Base-by-base conservation (phyloP, 2,797 vertebrate genomes). In the Adrianichthys oophorus region DNA sequence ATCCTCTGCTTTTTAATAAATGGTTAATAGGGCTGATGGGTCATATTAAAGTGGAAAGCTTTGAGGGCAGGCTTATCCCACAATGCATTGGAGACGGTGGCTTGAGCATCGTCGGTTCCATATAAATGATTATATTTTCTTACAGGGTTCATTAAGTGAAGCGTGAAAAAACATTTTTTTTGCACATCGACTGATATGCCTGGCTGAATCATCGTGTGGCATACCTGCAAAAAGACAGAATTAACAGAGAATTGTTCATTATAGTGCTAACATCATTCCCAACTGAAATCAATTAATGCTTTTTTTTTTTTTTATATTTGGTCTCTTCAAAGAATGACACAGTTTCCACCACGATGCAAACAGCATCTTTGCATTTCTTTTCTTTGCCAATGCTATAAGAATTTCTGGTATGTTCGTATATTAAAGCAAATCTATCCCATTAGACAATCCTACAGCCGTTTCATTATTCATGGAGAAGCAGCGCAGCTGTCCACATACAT, bases 401-500 rank as follows among this genome's bases (percentile, higher is more conserved):
- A 60, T 59, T 56, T 62, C 65, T 71, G 66, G 67, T 73, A 61
- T 66, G 56, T 67, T 57, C 26, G 59, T 55, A 59, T 64, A 74
- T 86, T 76, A 72, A 48, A 72, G 62, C 40, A 18, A 83, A 86
- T 88, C 75, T 72, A 85, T 90, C 83, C 85, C 77, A 78, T 78
- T 89, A 85, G 32, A 87, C 80, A 82, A 88, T 79, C 76, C 57
- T 17, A 19, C 68, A 74, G 76, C 68, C 65, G 62, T 80, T 85
- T 80, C 78, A 87, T 89, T 78, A 84, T 87, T 89, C 84, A 86
- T 70, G 78, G 65, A 62, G 74, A 80, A 82, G 84, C 68, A 67
- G 70, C 82, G 62, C 65, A 24, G 53, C 85, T 85, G 86, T 87
- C 82, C 77, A 85, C 79, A 87, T 85, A 89, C 83, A 90, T 90